Evolutionary conservation across 2,888 invertebrate genomes (phyloP), one percentile per base, ranked within the genome.

Genomic region (Volucella bombylans): DNA sequence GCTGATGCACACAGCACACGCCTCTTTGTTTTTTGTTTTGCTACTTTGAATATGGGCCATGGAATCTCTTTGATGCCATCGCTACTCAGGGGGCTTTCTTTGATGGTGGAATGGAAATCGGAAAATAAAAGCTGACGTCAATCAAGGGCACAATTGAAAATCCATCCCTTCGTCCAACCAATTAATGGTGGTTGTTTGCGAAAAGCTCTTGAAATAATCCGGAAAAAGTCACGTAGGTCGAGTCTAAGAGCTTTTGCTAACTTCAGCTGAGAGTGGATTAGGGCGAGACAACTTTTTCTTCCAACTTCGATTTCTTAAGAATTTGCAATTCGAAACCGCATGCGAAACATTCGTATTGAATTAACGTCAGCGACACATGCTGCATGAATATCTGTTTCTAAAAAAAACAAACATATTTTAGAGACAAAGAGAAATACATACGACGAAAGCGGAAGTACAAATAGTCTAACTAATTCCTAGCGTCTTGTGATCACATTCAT

Each of bases 171-270:
- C 23, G 23, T 23, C 0, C 23, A 50, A 31, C 31, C 50, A 72
- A 14, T 12, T 31, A 8, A 1, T 31, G 8, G 11, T 39, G 14
- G 38, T 10, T 41, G 14, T 9, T 45, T 54, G 9, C 14, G 2
- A 45, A 41, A 71, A n/a, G 49, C 14, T 39, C 43, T 57, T 59
- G 14, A 55, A 18, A 10, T 31, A 4, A 9, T 14, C 8, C 10
- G 9, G 10, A 4, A 49, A 38, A 50, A 64, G 64, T 64, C 50
- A 62, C 62, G 62, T 62, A 62, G 62, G 47, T 62, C 62, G 31
- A 18, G 41, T 23, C 23, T 23, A 23, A 15, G 4, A 39, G 10
- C 12, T 41, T 57, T 8, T 41, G 18, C 59, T 59, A 3, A 23
- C 23, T 59, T 57, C 39, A 15, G 2, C 39, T 8, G 57, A 23